phyloP scores from a whole-genome alignment of 1,140 invertebrate species.

The Colletes latitarsis region DNA sequence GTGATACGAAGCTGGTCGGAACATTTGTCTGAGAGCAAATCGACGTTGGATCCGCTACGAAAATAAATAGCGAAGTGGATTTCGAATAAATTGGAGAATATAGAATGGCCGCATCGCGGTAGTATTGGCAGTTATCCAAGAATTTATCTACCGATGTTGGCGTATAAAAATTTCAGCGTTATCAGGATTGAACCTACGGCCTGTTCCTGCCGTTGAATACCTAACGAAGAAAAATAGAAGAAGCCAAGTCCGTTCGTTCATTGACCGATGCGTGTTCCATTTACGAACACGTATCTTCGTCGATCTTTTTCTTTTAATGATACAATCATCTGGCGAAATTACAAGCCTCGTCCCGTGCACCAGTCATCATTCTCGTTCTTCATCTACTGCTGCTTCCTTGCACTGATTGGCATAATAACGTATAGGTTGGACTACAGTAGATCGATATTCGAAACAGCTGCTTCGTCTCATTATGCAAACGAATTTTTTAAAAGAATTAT shows the following conservation, averaged over 20 bases:
- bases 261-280: conserved; percentile 16
- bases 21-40: conserved; percentile 28
- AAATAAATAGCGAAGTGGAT: conserved; percentile 57
- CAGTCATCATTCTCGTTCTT: too few relatives aligned
- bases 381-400: too few relatives aligned
- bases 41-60: conserved; percentile 35
- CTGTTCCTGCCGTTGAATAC: conserved; percentile 41
- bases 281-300: not conserved
- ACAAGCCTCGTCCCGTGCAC: too few relatives aligned
- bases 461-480: too few relatives aligned
- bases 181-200: conserved; percentile 59
- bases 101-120: conserved; percentile 11
- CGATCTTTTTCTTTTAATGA: not conserved
- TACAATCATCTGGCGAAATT: too few relatives aligned
- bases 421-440: too few relatives aligned
- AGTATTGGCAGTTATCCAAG: conserved; percentile 54
- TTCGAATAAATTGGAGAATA: conserved; percentile 57
- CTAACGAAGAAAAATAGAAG: conserved; percentile 38
- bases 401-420: too few relatives aligned
- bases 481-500: too few relatives aligned
- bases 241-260: conserved; percentile 1
- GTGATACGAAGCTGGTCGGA: conserved; percentile 8
- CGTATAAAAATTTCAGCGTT: conserved; percentile 70
- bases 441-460: too few relatives aligned
- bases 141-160: conserved; percentile 61